Evolutionary conservation across 2,797 vertebrate genomes (phyloP).

Genomic region (Bufotes viridis): DNA sequence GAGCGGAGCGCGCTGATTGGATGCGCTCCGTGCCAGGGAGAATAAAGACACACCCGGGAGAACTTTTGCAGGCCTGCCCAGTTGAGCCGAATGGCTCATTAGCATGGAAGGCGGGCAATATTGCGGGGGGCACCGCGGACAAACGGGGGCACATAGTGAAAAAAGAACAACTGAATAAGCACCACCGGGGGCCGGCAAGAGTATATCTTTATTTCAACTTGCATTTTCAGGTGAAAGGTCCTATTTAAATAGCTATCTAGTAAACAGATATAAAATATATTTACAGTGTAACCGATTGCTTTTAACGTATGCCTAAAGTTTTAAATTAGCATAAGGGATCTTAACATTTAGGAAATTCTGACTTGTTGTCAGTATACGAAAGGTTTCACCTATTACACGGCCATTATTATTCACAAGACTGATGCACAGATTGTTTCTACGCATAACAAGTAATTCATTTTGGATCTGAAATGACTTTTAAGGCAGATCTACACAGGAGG

Average conservation of each 20-base stretch:
- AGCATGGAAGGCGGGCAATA: too few relatives aligned
- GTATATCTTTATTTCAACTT: too few relatives aligned
- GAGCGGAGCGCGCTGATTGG: too few relatives aligned
- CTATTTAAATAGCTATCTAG: background rate
- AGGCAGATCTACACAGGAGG: slow-evolving; percentile 21
- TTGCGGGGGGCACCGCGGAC: too few relatives aligned
- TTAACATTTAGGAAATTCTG: background rate
- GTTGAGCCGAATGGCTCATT: too few relatives aligned
- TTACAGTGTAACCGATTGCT: background rate
- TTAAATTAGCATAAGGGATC: background rate
- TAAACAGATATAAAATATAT: background rate
- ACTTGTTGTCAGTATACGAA: background rate
- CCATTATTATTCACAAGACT: background rate
- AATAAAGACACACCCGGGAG: too few relatives aligned
- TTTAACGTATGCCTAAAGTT: background rate
- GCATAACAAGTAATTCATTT: background rate
- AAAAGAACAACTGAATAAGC: too few relatives aligned
- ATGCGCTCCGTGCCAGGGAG: too few relatives aligned
- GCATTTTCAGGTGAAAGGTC: too few relatives aligned
- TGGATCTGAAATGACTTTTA: background rate
- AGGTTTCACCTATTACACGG: background rate
- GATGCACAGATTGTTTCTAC: background rate
- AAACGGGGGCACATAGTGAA: too few relatives aligned
- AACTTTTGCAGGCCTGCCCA: too few relatives aligned
- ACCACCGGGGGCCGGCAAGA: too few relatives aligned